phyloP scores from a whole-genome alignment of 2,113 vertebrate species.

The Laticauda colubrina region DNA sequence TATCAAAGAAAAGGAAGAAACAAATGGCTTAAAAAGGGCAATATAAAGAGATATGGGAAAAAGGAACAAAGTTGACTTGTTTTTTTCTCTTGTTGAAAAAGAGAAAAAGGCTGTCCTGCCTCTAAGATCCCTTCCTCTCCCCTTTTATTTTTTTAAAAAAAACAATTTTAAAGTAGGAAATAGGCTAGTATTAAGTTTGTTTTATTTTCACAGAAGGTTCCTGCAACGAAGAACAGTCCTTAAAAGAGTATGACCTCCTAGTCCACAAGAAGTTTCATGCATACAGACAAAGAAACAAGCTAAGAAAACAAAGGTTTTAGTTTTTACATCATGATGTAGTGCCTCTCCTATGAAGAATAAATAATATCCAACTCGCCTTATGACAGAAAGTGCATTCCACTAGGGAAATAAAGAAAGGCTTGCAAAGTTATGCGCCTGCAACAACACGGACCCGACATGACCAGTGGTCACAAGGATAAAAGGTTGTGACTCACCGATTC shows the following conservation, averaged over 20 bases:
- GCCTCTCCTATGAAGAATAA: conserved; percentile 24
- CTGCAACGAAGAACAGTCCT: neutral
- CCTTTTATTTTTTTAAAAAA: neutral
- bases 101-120: neutral
- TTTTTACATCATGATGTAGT: conserved; percentile 20
- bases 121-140: neutral
- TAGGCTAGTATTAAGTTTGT: neutral
- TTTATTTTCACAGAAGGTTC: neutral
- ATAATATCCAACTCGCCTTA: conserved; percentile 21
- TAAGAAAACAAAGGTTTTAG: conserved; percentile 29
- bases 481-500: conserved; percentile 35
- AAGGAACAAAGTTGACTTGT: no score
- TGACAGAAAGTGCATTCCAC: conserved; percentile 38
- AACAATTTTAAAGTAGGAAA: neutral
- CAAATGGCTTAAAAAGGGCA: no score
- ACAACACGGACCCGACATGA: conserved; percentile 33
- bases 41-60: no score
- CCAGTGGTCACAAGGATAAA: conserved; percentile 37
- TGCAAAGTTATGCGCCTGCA: conserved; percentile 34
- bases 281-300: conserved; percentile 2
- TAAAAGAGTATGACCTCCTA: neutral
- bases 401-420: conserved; percentile 31
- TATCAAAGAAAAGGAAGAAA: no score
- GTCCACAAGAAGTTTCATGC: neutral
- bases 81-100: no score